Evolutionary conservation across 2,113 vertebrate species (phyloP).

Genomic region (Ramphastos sulfuratus): DNA sequence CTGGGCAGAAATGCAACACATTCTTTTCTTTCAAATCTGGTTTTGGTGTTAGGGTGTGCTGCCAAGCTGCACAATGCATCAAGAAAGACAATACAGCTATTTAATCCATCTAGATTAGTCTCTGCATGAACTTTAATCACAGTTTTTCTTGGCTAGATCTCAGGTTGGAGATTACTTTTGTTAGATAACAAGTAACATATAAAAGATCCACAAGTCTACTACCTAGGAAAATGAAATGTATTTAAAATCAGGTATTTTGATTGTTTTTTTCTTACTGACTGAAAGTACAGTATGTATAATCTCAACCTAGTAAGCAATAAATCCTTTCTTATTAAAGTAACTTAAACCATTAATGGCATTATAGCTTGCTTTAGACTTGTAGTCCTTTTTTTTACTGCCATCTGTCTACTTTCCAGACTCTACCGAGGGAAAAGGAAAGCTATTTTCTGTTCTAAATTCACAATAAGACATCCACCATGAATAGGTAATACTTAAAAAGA

Average conservation of each 20-base stretch:
- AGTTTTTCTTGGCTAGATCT: conserved; percentile 5
- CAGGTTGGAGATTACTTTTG: not conserved
- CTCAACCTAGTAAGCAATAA: not conserved
- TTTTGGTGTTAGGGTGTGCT: not conserved
- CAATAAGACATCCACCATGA: not conserved
- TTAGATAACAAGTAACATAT: not conserved
- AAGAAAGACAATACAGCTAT: not conserved
- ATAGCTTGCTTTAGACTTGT: conserved; percentile 54
- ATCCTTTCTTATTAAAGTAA: conserved; percentile 58
- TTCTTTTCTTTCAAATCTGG: not conserved
- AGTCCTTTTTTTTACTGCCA: conserved; percentile 28
- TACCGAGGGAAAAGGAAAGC: not conserved
- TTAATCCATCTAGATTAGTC: conserved; percentile 11
- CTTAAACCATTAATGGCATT: conserved; percentile 65
- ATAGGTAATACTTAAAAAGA: not conserved
- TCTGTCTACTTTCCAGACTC: conserved; percentile 39
- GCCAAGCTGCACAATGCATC: not conserved
- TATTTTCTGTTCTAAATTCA: not conserved
- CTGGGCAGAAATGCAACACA: not conserved
- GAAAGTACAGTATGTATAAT: conserved; percentile 27
- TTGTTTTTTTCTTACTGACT: not conserved
- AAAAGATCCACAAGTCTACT: not conserved
- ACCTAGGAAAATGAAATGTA: not conserved
- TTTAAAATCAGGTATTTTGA: not conserved
- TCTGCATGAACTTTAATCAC: not conserved